Conservation (phyloP, 2,797 vertebrate species). For the Morelia viridis region DNA sequence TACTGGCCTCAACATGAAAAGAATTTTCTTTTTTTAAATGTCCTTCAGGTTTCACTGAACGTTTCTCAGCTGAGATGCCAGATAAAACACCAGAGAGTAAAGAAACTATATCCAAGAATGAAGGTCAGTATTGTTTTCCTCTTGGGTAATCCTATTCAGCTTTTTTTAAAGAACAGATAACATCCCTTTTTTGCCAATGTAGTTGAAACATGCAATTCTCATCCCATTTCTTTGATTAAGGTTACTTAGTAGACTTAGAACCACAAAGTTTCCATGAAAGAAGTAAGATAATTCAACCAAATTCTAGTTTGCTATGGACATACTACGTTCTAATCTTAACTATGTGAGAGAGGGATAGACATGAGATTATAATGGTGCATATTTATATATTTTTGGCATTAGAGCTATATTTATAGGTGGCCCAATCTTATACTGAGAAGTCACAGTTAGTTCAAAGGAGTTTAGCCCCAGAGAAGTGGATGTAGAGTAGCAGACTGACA, state of each 20-base stretch:
- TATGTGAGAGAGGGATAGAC: neutral
- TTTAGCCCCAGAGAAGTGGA: neutral
- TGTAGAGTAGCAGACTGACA: neutral
- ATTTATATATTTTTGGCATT: neutral
- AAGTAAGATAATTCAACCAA: neutral
- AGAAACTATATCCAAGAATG: conserved; percentile 48
- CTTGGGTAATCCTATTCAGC: conserved; percentile 25
- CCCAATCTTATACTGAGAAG: neutral
- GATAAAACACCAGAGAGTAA: conserved; percentile 64
- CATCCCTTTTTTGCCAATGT: neutral
- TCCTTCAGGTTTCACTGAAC: conserved; percentile 55
- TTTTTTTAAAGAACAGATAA: conserved; percentile 29
- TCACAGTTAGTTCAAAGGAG: neutral
- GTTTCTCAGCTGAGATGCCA: conserved; percentile 58
- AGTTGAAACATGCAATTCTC: neutral
- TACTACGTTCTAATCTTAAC: neutral
- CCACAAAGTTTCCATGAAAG: neutral
- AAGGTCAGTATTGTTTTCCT: conserved; percentile 53
- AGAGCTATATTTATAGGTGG: neutral
- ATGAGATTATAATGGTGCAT: neutral
- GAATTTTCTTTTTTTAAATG: conserved; percentile 55
- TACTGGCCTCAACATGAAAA: conserved; percentile 33
- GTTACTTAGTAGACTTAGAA: neutral
- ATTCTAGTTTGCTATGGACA: neutral
- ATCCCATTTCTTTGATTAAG: neutral